Base-by-base conservation (phyloP, 1,140 invertebrate genomes). In the Caenorhabditis remanei region DNA sequence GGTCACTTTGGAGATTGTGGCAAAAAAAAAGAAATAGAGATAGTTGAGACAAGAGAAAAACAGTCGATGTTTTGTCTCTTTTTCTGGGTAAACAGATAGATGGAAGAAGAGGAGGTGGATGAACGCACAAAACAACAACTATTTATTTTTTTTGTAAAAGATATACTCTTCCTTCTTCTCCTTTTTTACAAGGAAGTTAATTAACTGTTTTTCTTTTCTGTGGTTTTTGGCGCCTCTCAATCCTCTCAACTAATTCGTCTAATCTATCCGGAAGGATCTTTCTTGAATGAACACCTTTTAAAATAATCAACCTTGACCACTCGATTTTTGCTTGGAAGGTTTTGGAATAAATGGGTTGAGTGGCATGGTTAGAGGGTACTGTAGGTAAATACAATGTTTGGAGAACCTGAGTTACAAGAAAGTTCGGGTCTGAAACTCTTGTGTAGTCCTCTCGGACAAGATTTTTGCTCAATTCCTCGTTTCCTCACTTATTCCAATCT, bases 1-100 rank as follows among this genome's bases (percentile, higher is more conserved):
- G 71, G 71, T 79, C 71, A 79, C 46, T 71, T 71, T 71, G 8
- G 65, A 6, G 24, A 79, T 48, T 79, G 71, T 24, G 46, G 71
- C 46, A 50, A 46, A 43, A n/a, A 14, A n/a, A 48, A 0, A 32
- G 32, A 32, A 21, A 21, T 19, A 21, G 67, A 48, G 41, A 48
- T 21, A 46, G 32, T 32, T 32, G 32, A 32, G 32, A 32, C 32
- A 32, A 32, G 43, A 6, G 21, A 48, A 32, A 71, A n/a, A 46
- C 63, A 40, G 63, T 67, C 9, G 50, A 53, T 53, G 50, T 53
- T 53, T 53, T 53, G 11, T 50, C 50, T 16, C 50, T 9, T 11
- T 32, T 32, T 32, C 32, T 50, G 16, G 50, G 50, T 53, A 53
- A 53, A 53, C 50, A 53, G 50, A 53, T 53, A 21, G 5, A 21